Conservation (phyloP, 2,888 invertebrate species). For the Phalangium opilio region DNA sequence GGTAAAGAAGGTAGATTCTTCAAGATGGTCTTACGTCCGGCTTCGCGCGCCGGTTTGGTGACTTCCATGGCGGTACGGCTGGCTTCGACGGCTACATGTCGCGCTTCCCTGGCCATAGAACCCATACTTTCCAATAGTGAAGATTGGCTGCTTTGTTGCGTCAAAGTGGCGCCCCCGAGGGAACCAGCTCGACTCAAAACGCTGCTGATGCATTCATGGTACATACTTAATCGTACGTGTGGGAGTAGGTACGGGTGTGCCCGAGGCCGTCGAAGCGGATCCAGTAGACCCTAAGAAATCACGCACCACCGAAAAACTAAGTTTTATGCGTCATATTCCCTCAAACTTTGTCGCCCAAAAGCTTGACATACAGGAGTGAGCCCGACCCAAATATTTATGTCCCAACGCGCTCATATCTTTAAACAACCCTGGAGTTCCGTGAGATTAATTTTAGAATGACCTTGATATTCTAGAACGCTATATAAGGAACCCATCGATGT, state of each 20-base stretch:
- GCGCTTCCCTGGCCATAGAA: constrained; percentile 73
- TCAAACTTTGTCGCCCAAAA: too few species aligned
- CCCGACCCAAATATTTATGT: too few species aligned
- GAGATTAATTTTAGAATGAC: too few species aligned
- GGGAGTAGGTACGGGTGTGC: constrained; percentile 18
- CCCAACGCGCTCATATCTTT: too few species aligned
- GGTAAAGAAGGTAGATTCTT: constrained; percentile 27
- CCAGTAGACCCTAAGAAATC: too few species aligned
- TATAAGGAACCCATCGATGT: too few species aligned
- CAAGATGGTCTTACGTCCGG: constrained; percentile 40
- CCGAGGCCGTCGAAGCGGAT: constrained; percentile 8
- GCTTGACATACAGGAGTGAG: too few species aligned
- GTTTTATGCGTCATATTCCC: too few species aligned
- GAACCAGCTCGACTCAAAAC: constrained; percentile 19
- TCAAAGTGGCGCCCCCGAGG: constrained; percentile 9
- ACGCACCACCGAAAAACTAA: too few species aligned
- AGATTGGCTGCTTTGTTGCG: constrained; percentile 60
- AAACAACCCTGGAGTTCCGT: too few species aligned
- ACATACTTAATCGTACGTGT: constrained; percentile 20
- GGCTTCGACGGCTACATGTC: constrained; percentile 65
- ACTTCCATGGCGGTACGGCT: constrained; percentile 68
- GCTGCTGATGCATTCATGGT: constrained; percentile 19
- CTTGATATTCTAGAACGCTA: too few species aligned
- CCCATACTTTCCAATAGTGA: constrained; percentile 76
- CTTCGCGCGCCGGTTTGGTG: constrained; percentile 81